Evolutionary conservation across 2,797 vertebrate species (phyloP).

Genomic region (Calcarius lapponicus): DNA sequence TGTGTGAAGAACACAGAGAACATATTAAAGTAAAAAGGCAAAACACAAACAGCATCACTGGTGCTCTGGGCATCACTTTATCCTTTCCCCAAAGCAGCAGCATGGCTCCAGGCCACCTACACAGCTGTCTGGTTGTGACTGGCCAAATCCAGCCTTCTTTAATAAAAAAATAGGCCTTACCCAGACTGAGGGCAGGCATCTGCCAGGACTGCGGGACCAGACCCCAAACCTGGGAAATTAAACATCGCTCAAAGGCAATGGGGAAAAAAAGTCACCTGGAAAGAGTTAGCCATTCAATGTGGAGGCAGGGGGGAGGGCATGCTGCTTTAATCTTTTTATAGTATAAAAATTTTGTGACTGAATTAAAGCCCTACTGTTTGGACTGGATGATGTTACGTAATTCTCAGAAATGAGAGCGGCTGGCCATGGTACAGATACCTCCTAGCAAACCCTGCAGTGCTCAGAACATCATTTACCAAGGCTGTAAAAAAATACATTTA

Average conservation of each 20-base stretch:
- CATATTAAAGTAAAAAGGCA: not conserved
- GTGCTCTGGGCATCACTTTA: not conserved
- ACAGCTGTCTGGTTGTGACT: not conserved
- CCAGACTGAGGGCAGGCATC: not conserved
- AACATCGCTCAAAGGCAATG: not conserved
- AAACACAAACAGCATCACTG: not conserved
- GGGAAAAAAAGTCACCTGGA: conserved; percentile 18
- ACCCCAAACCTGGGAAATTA: not conserved
- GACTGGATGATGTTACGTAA: conserved; percentile 26
- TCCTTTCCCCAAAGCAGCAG: not conserved
- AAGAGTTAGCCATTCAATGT: not conserved
- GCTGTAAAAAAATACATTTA: conserved; percentile 41
- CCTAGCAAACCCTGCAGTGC: conserved; percentile 12
- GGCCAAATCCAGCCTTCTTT: not conserved
- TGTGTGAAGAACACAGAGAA: too few species aligned
- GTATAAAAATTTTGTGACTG: conserved; percentile 9
- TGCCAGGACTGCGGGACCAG: not conserved
- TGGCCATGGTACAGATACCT: not conserved
- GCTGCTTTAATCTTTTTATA: conserved; percentile 45
- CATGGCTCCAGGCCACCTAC: not conserved
- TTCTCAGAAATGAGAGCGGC: conserved; percentile 42
- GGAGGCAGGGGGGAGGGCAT: too few species aligned
- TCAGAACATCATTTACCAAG: conserved; percentile 31
- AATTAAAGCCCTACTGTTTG: conserved; percentile 47
- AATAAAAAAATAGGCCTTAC: not conserved